Evolutionary conservation across 2,888 invertebrate species (phyloP).

Genomic region (Cephus runcator): DNA sequence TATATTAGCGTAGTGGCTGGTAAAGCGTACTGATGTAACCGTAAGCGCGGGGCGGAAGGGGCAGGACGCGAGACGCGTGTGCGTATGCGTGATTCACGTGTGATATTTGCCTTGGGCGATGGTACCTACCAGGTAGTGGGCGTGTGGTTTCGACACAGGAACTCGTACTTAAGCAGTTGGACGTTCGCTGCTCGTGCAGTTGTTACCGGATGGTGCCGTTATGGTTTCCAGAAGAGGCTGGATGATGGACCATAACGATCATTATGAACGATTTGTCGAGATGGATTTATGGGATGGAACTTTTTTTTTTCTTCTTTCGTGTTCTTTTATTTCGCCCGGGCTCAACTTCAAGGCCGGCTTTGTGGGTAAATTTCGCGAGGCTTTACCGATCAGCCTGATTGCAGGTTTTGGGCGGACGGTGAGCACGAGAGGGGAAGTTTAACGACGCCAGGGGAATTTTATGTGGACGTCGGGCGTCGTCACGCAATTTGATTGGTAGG

Average conservation of each 20-base stretch:
- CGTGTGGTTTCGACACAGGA: conserved; percentile 43
- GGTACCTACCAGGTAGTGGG: conserved; percentile 25
- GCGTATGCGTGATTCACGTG: neutral
- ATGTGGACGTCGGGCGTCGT: conserved; percentile 17
- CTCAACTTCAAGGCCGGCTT: no score
- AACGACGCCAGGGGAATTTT: conserved; percentile 23
- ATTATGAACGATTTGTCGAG: no score
- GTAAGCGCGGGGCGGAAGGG: neutral
- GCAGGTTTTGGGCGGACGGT: conserved; percentile 1
- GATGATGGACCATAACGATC: no score
- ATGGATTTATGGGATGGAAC: no score
- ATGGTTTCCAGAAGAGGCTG: no score
- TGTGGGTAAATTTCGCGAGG: no score
- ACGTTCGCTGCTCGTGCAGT: conserved; percentile 14
- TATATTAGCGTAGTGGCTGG: no score
- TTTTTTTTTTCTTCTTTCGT: no score
- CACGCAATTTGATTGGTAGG: conserved; percentile 15
- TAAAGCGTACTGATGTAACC: neutral
- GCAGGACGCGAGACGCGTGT: neutral
- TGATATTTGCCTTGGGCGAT: neutral
- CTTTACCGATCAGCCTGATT: neutral
- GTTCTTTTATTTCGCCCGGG: no score
- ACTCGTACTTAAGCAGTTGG: conserved; percentile 42
- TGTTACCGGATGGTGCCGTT: no score
- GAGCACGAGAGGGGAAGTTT: neutral